Conservation (phyloP, 35 echinoderm and acorn worm species). For the Hemicentrotus pulcherrimus region DNA sequence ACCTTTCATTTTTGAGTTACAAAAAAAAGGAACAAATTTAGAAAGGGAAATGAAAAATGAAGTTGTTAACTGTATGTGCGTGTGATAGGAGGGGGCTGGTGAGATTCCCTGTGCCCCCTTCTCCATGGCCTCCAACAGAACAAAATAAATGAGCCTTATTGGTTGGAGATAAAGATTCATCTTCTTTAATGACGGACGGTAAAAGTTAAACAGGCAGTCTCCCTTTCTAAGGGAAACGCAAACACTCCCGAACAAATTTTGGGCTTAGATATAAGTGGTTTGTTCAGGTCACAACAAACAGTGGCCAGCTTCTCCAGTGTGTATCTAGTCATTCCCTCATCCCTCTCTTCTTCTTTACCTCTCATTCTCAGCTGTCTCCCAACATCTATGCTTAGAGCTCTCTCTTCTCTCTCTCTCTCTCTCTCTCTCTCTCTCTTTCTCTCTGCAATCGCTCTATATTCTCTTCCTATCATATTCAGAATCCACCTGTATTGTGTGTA, state of each 20-base stretch:
- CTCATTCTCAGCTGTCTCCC: not conserved
- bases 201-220: slow-evolving; percentile 12
- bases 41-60: no score
- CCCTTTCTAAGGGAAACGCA: slow-evolving; percentile 1
- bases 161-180: not conserved
- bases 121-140: not conserved
- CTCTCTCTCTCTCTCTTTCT: not conserved
- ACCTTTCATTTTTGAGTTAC: no score
- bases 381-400: not conserved
- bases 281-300: not conserved
- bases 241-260: slow-evolving; percentile 12
- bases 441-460: not conserved
- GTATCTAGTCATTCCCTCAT: not conserved
- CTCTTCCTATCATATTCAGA: not conserved
- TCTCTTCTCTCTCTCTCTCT: not conserved
- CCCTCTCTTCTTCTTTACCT: not conserved
- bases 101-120: not conserved
- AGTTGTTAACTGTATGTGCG: no score
- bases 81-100: not conserved
- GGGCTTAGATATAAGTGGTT: slow-evolving; percentile 10
- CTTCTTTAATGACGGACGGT: not conserved
- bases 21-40: no score
- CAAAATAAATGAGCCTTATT: not conserved
- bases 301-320: not conserved
- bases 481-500: not conserved